These are phyloP conservation scores for Caenorhabditis inopinata DNA, from an alignment of 1,140 invertebrate genomes.

Conservation along the genomic window DNA sequence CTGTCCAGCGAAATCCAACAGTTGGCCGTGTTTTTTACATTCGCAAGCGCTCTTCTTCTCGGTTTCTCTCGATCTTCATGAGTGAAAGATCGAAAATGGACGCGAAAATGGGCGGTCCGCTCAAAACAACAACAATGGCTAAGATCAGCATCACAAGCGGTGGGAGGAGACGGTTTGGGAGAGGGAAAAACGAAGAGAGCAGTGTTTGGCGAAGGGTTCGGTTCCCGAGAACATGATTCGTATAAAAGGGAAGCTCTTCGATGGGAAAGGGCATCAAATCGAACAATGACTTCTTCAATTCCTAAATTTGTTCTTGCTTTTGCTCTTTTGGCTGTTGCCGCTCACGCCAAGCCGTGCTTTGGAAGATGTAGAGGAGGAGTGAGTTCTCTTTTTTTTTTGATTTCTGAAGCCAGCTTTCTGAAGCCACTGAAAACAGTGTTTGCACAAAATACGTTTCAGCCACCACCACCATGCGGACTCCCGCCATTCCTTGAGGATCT, in stretches of 20 bases:
- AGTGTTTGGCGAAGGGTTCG: constrained; percentile 25
- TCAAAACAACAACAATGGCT: constrained; percentile 17
- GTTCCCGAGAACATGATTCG: not conserved
- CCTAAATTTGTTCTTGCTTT: not conserved
- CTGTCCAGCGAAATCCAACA: too few species aligned
- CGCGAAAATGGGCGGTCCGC: not conserved
- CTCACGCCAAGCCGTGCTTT: not conserved
- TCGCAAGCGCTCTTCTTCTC: not conserved
- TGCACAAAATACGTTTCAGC: not conserved
- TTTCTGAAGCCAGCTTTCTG: too few species aligned
- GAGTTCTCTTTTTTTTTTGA: not conserved
- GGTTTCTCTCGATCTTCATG: not conserved
- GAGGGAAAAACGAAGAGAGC: not conserved
- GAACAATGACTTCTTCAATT: not conserved
- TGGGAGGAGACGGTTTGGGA: not conserved
- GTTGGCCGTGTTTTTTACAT: too few species aligned
- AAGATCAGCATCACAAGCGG: not conserved
- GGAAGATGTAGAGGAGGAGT: constrained; percentile 16
- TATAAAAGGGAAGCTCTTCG: not conserved
- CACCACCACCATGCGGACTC: constrained; percentile 35
- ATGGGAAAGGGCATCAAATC: not conserved
- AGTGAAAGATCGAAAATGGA: constrained; percentile 2
- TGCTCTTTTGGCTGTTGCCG: not conserved
- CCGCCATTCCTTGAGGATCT: constrained; percentile 41
- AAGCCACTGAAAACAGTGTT: too few species aligned